Percentiles rank a stretch among this genome's conserved stretches.
Evolutionary conservation across 2,888 invertebrate species (phyloP).

Genomic region (Machimus rusticus): DNA sequence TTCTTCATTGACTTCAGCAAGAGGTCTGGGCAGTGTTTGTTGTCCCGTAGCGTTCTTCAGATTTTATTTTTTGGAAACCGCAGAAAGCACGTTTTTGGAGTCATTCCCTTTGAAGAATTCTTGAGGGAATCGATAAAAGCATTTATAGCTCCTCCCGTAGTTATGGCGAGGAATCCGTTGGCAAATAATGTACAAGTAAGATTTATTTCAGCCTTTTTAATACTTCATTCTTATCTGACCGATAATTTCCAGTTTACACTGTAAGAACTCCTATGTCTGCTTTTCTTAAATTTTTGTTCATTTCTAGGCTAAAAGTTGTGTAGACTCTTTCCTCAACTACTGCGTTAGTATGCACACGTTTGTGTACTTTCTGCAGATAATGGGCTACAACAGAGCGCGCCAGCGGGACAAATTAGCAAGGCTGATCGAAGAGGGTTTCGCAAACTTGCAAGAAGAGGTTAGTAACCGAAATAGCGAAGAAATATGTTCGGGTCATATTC

Average conservation of each 20-base stretch:
- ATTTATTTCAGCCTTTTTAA: background rate
- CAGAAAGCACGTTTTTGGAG: conserved; percentile 61
- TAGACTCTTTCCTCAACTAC: conserved; percentile 87
- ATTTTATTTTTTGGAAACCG: conserved; percentile 71
- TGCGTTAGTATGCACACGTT: conserved; percentile 81
- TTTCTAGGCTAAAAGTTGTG: conserved; percentile 79
- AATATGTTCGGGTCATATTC: background rate
- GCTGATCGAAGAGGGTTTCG: conserved; percentile 85
- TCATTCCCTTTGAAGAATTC: conserved; percentile 73
- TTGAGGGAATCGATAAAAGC: conserved; percentile 83
- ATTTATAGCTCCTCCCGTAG: conserved; percentile 89
- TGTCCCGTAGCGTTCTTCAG: conserved; percentile 90
- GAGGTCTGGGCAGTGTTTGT: conserved; percentile 83
- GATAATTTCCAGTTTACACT: too few species aligned
- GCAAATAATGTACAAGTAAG: conserved; percentile 54
- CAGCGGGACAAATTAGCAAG: conserved; percentile 93
- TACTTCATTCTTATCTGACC: too few species aligned
- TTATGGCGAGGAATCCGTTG: conserved; percentile 77
- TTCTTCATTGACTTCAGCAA: conserved; percentile 94
- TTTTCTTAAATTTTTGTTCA: background rate
- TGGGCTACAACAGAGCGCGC: conserved; percentile 94
- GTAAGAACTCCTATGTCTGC: background rate
- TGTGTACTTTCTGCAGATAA: conserved; percentile 83
- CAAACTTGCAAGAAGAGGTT: conserved; percentile 90
- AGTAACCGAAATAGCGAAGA: conserved; percentile 19